A percentile compares a stretch with the other conserved stretches of the same genome.
phyloP scores from a whole-genome alignment of 2,113 vertebrate species.

The Microtus montanus region DNA sequence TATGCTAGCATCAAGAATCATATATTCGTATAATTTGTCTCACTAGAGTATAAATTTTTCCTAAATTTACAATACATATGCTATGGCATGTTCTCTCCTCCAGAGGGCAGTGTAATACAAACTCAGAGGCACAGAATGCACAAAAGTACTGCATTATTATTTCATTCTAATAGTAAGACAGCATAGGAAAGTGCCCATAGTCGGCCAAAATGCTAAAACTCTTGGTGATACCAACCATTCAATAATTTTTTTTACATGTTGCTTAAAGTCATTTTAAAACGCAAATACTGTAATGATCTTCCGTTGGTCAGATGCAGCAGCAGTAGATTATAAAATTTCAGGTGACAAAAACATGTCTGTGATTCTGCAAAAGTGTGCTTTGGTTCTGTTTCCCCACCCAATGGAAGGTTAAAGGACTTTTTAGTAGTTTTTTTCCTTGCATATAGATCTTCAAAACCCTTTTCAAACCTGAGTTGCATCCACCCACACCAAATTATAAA shows the following conservation, averaged over 20 bases:
- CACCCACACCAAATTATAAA: neutral
- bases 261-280: constrained; percentile 28
- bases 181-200: neutral
- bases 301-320: neutral
- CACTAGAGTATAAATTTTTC: neutral
- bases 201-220: constrained; percentile 22
- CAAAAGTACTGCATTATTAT: neutral
- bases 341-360: neutral
- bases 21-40: neutral
- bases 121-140: constrained; percentile 33
- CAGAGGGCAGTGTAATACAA: constrained; percentile 83
- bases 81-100: constrained; percentile 35
- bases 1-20: neutral
- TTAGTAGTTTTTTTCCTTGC: neutral
- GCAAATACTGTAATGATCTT: constrained; percentile 21
- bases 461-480: neutral
- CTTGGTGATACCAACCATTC: neutral
- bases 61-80: constrained; percentile 23
- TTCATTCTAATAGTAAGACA: constrained; percentile 23
- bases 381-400: neutral
- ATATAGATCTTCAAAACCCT: neutral
- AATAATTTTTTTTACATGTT: constrained; percentile 31
- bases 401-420: neutral
- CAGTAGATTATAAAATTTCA: neutral
- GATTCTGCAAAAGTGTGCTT: neutral